Base-by-base conservation (phyloP, 2,797 vertebrate genomes). In the Etheostoma perlongum region DNA sequence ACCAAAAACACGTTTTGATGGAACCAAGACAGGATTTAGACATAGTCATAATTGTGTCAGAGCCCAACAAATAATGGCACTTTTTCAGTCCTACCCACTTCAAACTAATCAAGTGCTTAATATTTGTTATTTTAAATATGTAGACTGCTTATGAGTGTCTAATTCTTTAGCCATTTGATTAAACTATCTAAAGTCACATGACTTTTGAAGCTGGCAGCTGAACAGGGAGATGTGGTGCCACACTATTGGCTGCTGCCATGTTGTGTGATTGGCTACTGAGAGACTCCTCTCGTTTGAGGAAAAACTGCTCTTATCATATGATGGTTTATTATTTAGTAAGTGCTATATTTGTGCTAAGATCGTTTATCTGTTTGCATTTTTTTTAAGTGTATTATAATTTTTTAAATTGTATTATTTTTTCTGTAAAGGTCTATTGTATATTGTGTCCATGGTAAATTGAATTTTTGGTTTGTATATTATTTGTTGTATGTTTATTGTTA, bases 221-320 rank as follows among this genome's bases (percentile, higher is more conserved):
- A 9, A 27, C 27, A 40, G 51, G 42, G 47, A 53, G 67, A 89
- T 76, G 85, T 89, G 83, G 81, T 70, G 77, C 11, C 4, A 18
- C 2, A 2, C 42, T 23, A 74, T 73, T 89, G 88, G 84, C 69
- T 84, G 60, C n/a, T 51, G 25, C 46, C 12, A 14, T 33, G 3
- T n/a, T 0, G 9, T 49, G 23, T n/a, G 23, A 63, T 4, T 62
- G 55, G 30, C 19, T 12, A 15, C 33, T 60, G 51, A 55, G 0
- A 4, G 21, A 21, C 21, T 47, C 2, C 2, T 19, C 10, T 63
- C 14, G 25, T 52, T 40, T 5, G 30, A 30, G 30, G 30, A 30
- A 30, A 30, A 30, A 30, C 30, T 30, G 30, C 30, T 30, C 30
- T 30, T 30, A 30, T 30, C 30, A 5, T 30, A 5, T 30, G 30